These are phyloP conservation scores for Cetonia aurata DNA, from an alignment of 2,888 invertebrate species.

Conservation along the genomic window DNA sequence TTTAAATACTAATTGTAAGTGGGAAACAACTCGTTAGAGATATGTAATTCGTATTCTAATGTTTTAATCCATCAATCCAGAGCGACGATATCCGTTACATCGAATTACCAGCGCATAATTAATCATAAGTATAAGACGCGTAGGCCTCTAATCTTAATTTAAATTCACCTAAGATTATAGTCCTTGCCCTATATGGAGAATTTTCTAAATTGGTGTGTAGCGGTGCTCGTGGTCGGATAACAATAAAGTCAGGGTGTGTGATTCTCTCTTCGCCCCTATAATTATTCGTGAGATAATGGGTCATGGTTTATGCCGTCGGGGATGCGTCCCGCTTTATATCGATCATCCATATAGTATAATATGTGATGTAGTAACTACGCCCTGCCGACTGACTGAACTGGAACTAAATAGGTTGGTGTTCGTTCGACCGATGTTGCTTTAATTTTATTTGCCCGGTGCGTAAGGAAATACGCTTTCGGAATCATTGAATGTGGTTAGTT, in stretches of 20 bases:
- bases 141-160: conserved; percentile 22
- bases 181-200: background rate
- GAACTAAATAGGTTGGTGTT: conserved; percentile 18
- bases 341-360: conserved; percentile 12
- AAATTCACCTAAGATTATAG: conserved; percentile 24
- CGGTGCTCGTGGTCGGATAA: background rate
- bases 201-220: conserved; percentile 5
- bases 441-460: conserved; percentile 23
- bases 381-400: conserved; percentile 3
- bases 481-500: too few relatives aligned
- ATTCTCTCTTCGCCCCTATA: conserved; percentile 21
- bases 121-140: conserved; percentile 30
- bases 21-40: conserved; percentile 1
- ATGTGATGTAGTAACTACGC: background rate
- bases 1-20: background rate
- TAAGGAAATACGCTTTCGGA: background rate
- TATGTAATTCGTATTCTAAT: conserved; percentile 31
- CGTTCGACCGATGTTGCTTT: conserved; percentile 3
- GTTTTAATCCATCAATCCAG: conserved; percentile 34
- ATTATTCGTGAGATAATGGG: conserved; percentile 33
- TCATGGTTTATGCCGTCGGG: conserved; percentile 17
- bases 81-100: conserved; percentile 32
- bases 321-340: conserved; percentile 10
- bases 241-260: conserved; percentile 1
- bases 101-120: conserved; percentile 24